phyloP scores from a whole-genome alignment of 2,888 invertebrate genomes.

The Panzeria rudis region DNA sequence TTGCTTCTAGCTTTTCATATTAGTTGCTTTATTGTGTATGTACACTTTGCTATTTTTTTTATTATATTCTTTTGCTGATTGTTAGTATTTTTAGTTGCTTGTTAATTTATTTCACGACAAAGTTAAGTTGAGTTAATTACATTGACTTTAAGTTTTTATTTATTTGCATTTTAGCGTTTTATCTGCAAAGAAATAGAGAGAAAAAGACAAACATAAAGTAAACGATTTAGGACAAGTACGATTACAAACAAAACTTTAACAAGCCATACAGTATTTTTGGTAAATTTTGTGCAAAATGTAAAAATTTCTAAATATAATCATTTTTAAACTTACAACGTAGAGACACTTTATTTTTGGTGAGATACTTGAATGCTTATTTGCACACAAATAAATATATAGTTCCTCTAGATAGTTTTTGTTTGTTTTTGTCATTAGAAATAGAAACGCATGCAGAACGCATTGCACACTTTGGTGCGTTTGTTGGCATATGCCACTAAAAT shows the following conservation, averaged over 20 bases:
- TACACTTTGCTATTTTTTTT: conserved; percentile 43
- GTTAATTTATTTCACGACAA: conserved; percentile 62
- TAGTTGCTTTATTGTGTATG: conserved; percentile 43
- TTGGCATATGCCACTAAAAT: conserved; percentile 55
- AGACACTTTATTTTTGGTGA: conserved; percentile 7
- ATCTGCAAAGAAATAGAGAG: conserved; percentile 68
- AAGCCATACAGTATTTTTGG: conserved; percentile 31
- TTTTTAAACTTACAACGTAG: not conserved
- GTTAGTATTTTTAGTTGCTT: conserved; percentile 66
- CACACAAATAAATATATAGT: not conserved
- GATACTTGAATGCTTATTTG: too few relatives aligned
- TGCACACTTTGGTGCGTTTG: conserved; percentile 55
- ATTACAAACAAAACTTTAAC: conserved; percentile 42
- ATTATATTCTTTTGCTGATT: conserved; percentile 40
- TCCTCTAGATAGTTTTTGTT: not conserved
- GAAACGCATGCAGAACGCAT: conserved; percentile 39
- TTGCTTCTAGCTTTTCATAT: conserved; percentile 36
- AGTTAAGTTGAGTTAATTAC: conserved; percentile 66
- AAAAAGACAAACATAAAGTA: conserved; percentile 49
- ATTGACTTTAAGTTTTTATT: conserved; percentile 52
- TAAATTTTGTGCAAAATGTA: not conserved
- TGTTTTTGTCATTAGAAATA: conserved; percentile 51
- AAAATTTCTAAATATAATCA: not conserved
- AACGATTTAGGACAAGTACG: conserved; percentile 13
- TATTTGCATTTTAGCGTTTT: conserved; percentile 58